These are phyloP conservation scores for Nymphalis io DNA, from an alignment of 1,140 invertebrate species.

Conservation along the genomic window DNA sequence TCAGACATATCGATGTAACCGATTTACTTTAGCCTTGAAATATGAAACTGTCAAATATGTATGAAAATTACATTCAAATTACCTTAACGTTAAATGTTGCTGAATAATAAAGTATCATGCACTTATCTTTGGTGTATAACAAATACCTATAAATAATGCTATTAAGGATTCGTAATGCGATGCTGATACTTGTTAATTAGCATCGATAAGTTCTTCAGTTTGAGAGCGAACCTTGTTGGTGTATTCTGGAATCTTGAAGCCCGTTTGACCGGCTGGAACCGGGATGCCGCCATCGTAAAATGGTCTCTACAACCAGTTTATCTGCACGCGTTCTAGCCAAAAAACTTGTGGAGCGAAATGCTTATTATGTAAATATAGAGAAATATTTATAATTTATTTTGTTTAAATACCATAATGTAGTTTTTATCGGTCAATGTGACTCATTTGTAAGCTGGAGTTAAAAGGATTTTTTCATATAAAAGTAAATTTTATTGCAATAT, in stretches of 20 bases:
- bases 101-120: not conserved
- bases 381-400: conserved; percentile 1
- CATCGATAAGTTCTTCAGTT: conserved; percentile 33
- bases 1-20: not conserved
- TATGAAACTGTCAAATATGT: not conserved
- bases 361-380: conserved; percentile 5
- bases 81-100: not conserved
- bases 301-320: conserved; percentile 40
- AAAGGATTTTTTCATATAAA: not conserved
- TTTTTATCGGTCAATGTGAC: not conserved
- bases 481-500: no score
- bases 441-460: not conserved
- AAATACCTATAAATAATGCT: conserved; percentile 15
- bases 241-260: conserved; percentile 65
- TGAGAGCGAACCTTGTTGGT: conserved; percentile 58
- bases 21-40: not conserved
- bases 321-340: conserved; percentile 31
- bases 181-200: conserved; percentile 43
- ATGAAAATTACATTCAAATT: conserved; percentile 1
- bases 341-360: conserved; percentile 28
- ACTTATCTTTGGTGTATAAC: conserved; percentile 10
- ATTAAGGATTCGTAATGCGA: conserved; percentile 25
- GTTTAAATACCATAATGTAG: not conserved
- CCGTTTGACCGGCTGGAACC: conserved; percentile 61
- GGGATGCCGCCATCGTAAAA: conserved; percentile 44